Base-by-base conservation (phyloP, 2,888 invertebrate species). In the Drosophila formosana region DNA sequence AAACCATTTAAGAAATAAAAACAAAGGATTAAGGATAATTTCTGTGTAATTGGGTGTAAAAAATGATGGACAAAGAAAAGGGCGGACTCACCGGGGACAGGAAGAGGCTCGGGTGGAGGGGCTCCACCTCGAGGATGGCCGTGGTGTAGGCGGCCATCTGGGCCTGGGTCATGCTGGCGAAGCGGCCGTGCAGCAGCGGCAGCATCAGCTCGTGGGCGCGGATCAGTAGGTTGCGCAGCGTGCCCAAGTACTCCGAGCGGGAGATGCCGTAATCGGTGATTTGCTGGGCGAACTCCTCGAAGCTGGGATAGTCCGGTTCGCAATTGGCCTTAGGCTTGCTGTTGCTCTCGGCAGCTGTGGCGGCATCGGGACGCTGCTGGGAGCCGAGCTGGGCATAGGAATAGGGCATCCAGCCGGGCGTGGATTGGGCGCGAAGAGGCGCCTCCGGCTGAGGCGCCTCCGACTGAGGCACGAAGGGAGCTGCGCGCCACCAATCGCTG, bases 81-180 rank as follows among this genome's bases (percentile, higher is more conserved):
- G 18, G 18, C 18, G 18, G 2, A 41, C 78, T 51, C 67, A 83
- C 83, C 41, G 64, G 3, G 1, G 80, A 62, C 51, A 82, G 0
- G 4, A 88, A 88, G 4, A 83, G 68, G 28, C 82, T 74, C 2
- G 83, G 83, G 47, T 88, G 83, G 26, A 83, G 18, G 0, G 83
- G 71, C 3, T 57, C 52, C 0, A 72, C 64, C 5, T 72, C 61
- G 3, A 83, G 41, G 11, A 88, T 77, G 3, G 66, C 73, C 0
- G 66, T 56, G 0, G 83, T 86, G 3, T 77, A 88, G 9, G 61
- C 61, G 0, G 86, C 83, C 49, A 88, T 80, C 55, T 83, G 75
- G 1, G 28, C 25, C 37, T 77, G 72, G 4, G 68, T 39, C 89
- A 83, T 74, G 9, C 63, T 51, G 46, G 58, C 56, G 23, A 82